Base-by-base conservation (phyloP, 2,888 invertebrate genomes). In the Lissonota sp. region DNA sequence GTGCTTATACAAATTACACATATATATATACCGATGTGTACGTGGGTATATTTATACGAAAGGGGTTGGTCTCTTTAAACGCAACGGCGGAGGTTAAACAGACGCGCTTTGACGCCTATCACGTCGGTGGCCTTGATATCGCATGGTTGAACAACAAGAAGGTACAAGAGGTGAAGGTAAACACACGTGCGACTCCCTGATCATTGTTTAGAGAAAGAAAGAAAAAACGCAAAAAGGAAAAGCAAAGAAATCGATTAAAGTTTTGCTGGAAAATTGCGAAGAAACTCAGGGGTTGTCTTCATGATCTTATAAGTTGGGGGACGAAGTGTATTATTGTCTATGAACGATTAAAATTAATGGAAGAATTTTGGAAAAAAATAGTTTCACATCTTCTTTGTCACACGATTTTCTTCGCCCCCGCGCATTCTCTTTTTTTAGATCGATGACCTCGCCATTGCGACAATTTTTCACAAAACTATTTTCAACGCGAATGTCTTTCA, bases 51-150 rank as follows among this genome's bases (percentile, higher is more conserved):
- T 69, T n/a, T 37, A 7, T 49, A 44, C 16, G 10, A 12, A 51
- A 49, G 37, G 1, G 39, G 6, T 58, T 16, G 55, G 12, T 14
- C 14, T 42, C 53, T 62, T 62, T 46, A 78, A 70, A 62, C 57
- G 44, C 44, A 37, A 16, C 6, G 6, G 26, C 39, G 8, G 51
- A 49, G 8, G 40, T 42, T 49, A 79, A 55, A 60, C 73, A 57
- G 40, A 26, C 49, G 55, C 64, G 44, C 73, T 74, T 72, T 74
- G 70, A 75, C 63, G 57, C 55, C 71, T 67, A 60, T 14, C 64
- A 71, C 66, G 66, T 60, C 58, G 62, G 10, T 8, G 58, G 57
- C 77, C 80, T 80, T 67, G 66, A 74, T 80, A 58, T 57, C 73
- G 66, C 73, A 76, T 67, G 60, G 67, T 67, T 67, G 71, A 62